phyloP scores from a whole-genome alignment of 1,140 invertebrate genomes.

The Pectinophora gossypiella region DNA sequence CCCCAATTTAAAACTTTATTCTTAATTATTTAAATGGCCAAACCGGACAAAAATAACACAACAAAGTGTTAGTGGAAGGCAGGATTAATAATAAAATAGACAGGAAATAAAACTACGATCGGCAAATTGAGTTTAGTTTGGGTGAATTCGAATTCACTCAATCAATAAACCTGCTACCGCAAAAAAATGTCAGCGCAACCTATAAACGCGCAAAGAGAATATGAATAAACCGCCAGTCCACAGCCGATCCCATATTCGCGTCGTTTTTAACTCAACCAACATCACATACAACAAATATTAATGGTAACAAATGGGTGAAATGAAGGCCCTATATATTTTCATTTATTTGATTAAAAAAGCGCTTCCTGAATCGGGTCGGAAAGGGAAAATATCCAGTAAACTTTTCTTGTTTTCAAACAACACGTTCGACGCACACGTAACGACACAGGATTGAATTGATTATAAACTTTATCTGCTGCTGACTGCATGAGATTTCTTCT shows the following conservation, averaged over 20 bases:
- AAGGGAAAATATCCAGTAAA: constrained; percentile 12
- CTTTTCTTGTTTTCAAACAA: constrained; percentile 41
- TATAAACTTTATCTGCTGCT: constrained; percentile 34
- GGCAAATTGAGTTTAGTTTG: no score
- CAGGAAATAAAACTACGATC: no score
- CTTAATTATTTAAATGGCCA: no score
- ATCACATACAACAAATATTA: neutral
- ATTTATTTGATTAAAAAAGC: constrained; percentile 2
- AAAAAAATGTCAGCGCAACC: neutral
- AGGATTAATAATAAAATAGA: no score
- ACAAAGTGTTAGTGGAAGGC: no score
- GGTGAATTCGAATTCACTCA: no score
- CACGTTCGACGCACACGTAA: constrained; percentile 27
- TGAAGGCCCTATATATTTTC: neutral
- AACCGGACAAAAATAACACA: no score
- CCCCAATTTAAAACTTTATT: no score
- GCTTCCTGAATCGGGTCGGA: neutral
- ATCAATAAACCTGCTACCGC: neutral
- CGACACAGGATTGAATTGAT: constrained; percentile 39
- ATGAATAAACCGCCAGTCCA: neutral
- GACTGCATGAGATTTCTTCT: neutral
- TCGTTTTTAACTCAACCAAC: neutral
- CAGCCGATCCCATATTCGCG: no score
- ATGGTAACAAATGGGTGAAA: neutral
- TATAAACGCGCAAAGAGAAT: neutral